Evolutionary conservation across 2,797 vertebrate species (phyloP).

Genomic region (Onychomys arenicola): DNA sequence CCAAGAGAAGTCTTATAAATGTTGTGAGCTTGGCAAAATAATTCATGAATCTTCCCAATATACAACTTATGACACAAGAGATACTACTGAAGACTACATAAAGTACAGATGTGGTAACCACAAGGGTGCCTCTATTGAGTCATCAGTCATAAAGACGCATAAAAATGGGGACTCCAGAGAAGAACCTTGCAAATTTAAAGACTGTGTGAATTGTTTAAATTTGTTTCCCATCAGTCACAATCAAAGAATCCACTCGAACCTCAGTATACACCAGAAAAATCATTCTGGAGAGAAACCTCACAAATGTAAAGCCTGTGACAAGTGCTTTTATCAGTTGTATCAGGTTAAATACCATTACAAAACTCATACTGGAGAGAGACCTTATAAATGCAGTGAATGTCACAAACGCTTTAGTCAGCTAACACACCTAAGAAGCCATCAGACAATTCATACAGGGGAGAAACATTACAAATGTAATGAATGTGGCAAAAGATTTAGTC

Average conservation of each 20-base stretch:
- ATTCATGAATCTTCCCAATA: neutral
- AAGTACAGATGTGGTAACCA: neutral
- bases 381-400: neutral
- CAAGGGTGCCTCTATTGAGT: neutral
- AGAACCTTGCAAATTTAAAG: neutral
- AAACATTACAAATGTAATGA: neutral
- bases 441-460: neutral
- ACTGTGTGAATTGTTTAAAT: neutral
- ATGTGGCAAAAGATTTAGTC: neutral
- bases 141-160: neutral
- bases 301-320: neutral
- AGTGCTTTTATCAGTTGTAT: neutral
- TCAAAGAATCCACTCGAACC: neutral
- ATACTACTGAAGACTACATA: neutral
- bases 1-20: neutral
- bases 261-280: neutral
- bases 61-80: neutral
- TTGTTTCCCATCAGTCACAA: neutral
- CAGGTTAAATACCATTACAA: neutral
- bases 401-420: neutral
- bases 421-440: neutral
- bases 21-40: neutral
- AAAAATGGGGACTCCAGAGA: neutral
- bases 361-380: neutral
- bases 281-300: neutral